These are phyloP conservation scores for Melopsittacus undulatus DNA, from an alignment of 2,797 vertebrate species.

Conservation along the genomic window DNA sequence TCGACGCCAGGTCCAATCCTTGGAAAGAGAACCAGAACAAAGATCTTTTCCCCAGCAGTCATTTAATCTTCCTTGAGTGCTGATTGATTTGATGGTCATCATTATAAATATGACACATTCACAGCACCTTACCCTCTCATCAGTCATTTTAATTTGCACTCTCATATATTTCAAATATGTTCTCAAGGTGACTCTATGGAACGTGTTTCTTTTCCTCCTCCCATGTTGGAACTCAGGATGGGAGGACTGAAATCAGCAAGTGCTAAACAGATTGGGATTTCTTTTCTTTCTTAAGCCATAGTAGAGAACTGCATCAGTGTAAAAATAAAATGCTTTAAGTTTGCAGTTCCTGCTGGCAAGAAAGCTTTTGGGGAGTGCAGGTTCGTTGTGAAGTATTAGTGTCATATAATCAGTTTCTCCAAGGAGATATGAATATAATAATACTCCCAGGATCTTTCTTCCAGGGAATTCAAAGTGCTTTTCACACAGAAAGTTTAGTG, in stretches of 20 bases:
- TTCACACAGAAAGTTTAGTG: neutral
- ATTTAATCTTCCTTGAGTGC: constrained; percentile 17
- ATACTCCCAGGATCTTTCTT: neutral
- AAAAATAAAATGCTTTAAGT: neutral
- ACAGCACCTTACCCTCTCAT: neutral
- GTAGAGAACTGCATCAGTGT: neutral
- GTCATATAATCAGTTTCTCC: neutral
- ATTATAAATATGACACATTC: neutral
- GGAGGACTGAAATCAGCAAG: neutral
- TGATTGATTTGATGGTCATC: neutral
- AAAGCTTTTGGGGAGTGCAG: neutral
- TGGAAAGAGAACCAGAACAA: neutral
- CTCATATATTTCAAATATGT: neutral
- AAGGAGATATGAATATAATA: neutral
- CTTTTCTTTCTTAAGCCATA: neutral
- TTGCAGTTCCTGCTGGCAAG: neutral
- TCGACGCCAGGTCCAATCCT: neutral
- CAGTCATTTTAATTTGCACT: constrained; percentile 19
- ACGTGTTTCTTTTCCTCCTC: neutral
- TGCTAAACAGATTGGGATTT: neutral
- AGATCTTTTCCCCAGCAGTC: neutral
- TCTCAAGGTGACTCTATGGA: constrained; percentile 13
- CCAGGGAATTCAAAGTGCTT: neutral
- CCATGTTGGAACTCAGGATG: neutral
- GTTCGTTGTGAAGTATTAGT: neutral